A percentile compares a stretch with the other conserved stretches of the same genome.
Conservation (phyloP, 2,888 invertebrate genomes). For the Tipula unca region DNA sequence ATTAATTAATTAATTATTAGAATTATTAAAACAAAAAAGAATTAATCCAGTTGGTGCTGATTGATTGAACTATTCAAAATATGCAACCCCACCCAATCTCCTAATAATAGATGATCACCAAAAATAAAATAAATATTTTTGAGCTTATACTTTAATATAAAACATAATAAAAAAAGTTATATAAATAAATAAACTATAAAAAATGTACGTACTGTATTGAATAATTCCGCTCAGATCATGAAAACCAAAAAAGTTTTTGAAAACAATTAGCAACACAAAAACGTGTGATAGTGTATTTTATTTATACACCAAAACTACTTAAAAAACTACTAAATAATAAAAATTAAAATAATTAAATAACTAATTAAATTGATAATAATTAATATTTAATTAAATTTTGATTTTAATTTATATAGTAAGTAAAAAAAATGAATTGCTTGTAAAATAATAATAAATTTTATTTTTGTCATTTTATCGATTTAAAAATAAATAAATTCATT, state of each 20-base stretch:
- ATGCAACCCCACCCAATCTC: background rate
- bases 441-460: background rate
- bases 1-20: background rate
- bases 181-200: background rate
- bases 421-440: background rate
- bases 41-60: constrained; percentile 8
- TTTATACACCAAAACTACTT: constrained; percentile 17
- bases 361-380: background rate
- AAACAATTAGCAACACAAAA: constrained; percentile 17
- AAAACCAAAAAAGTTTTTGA: background rate
- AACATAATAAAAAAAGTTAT: background rate
- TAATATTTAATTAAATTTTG: background rate
- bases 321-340: background rate
- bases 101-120: background rate
- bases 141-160: background rate
- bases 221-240: background rate
- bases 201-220: background rate
- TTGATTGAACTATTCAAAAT: background rate
- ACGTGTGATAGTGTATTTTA: constrained; percentile 21
- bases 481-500: background rate
- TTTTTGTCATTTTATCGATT: background rate
- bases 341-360: background rate
- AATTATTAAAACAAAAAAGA: background rate
- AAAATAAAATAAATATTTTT: background rate
- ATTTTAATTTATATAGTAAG: background rate